Conservation (phyloP, 2,113 vertebrate species). For the Thunnus maccoyii region DNA sequence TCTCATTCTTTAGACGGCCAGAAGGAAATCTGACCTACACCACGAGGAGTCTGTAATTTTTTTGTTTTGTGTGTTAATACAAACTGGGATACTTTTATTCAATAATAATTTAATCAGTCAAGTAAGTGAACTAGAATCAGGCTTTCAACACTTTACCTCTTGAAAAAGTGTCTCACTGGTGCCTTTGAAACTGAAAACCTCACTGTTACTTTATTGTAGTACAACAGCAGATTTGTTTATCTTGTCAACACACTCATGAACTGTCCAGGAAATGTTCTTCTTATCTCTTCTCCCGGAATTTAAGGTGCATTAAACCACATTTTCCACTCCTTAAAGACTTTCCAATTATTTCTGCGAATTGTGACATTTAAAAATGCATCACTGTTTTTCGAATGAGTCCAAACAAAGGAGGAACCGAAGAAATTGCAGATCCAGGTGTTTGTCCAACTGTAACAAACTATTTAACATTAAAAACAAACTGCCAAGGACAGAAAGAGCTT, state of each 20-base stretch:
- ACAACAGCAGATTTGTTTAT: conserved; percentile 3
- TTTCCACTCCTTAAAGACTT: background rate
- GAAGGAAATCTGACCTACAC: background rate
- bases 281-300: background rate
- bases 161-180: background rate
- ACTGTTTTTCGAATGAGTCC: background rate
- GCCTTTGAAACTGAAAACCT: background rate
- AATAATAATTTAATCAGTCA: background rate
- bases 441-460: conserved; percentile 10
- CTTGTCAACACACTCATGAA: conserved; percentile 8
- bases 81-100: conserved; percentile 26
- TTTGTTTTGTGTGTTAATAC: conserved; percentile 16
- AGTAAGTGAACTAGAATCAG: background rate
- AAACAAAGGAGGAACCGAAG: background rate
- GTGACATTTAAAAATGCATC: conserved; percentile 1
- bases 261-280: background rate
- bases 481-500: conserved; percentile 34
- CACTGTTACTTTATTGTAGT: background rate
- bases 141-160: background rate
- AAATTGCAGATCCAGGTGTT: background rate
- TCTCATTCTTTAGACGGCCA: background rate
- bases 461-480: conserved; percentile 31
- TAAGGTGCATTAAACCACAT: conserved; percentile 19
- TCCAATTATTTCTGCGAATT: background rate
- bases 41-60: background rate